Base-by-base conservation (phyloP, 2,797 vertebrate genomes). In the Gila robusta region DNA sequence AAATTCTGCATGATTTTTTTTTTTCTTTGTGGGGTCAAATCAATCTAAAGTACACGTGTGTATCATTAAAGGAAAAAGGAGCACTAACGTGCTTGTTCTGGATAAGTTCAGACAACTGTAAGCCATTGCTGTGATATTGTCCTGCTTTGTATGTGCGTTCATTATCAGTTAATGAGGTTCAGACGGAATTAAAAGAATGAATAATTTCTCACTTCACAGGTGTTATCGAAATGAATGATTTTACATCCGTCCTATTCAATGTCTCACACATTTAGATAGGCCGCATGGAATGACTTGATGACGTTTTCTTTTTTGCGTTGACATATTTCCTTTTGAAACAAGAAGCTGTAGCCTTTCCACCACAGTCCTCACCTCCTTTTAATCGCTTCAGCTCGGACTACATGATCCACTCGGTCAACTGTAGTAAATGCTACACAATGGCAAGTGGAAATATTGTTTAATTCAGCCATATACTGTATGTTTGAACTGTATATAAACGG, bases 91-190 rank as follows among this genome's bases (percentile, higher is more conserved):
- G 16, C 62, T 77, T 69, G 59, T 84, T 84, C 82, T 28, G 59
- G 62, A 80, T 67, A 52, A 84, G 82, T 84, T 84, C 82, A 84
- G 32, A 56, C n/a, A 78, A 84, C 74, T 84, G 64, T 70, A 84
- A 70, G 74, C n/a, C 83, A 84, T 14, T 41, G 44, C 44, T 52
- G 47, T 81, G 47, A 81, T 70, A 70, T 26, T 81, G 44, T 81
- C 74, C 74, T 84, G 66, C 83, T 78, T 78, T 69, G 47, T 49
- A 59, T 78, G 82, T 84, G 82, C 44, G 74, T 84, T 84, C 83
- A 84, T 84, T 84, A 84, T 84, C 83, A 84, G 74, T 84, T 84
- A 84, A 84, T 84, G 83, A 84, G 83, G 73, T 84, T 78, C 39
- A 70, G 74, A 44, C 4, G 2, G 37, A 79, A 84, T 77, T 83